phyloP scores from a whole-genome alignment of 2,888 invertebrate species.

The Elegia similella region DNA sequence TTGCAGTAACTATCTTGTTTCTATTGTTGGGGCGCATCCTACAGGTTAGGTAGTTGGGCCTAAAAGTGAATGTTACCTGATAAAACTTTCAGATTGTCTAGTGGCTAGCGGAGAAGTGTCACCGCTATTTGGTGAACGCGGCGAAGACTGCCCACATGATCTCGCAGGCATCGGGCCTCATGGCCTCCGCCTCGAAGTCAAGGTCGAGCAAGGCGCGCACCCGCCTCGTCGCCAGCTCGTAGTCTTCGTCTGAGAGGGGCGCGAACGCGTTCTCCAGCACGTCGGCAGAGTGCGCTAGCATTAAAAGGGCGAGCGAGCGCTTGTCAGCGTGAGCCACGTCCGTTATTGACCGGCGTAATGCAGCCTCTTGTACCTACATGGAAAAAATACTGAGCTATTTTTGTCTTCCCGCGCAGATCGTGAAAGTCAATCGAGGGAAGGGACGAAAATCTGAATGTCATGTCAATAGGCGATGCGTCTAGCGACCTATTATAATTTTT shows the following conservation, averaged over 20 bases:
- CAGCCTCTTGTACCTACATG: constrained; percentile 99
- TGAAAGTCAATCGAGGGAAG: too few relatives aligned
- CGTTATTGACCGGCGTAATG: constrained; percentile 97
- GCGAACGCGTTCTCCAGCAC: constrained; percentile 99
- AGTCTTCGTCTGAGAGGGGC: constrained; percentile 97
- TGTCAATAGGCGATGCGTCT: too few relatives aligned
- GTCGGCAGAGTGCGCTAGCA: constrained; percentile 98
- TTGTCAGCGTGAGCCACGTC: constrained; percentile 99
- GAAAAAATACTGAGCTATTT: too few relatives aligned
- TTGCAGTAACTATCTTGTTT: not conserved
- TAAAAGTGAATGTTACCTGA: constrained; percentile 28
- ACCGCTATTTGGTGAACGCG: constrained; percentile 96
- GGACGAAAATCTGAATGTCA: too few relatives aligned
- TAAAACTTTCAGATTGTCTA: constrained; percentile 33
- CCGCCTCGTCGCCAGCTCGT: constrained; percentile 98
- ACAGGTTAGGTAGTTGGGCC: not conserved
- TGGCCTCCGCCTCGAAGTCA: constrained; percentile 97
- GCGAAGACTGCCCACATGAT: constrained; percentile 99
- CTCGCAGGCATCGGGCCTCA: constrained; percentile 94
- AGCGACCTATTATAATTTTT: too few relatives aligned
- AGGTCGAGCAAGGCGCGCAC: constrained; percentile 97
- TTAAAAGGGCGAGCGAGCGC: constrained; percentile 94
- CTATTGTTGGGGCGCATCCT: not conserved
- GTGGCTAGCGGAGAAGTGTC: constrained; percentile 32
- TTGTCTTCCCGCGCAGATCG: too few relatives aligned